These are phyloP conservation scores for Cyprinodon variegatus DNA, from an alignment of 2,113 vertebrate genomes.

Conservation along the genomic window DNA sequence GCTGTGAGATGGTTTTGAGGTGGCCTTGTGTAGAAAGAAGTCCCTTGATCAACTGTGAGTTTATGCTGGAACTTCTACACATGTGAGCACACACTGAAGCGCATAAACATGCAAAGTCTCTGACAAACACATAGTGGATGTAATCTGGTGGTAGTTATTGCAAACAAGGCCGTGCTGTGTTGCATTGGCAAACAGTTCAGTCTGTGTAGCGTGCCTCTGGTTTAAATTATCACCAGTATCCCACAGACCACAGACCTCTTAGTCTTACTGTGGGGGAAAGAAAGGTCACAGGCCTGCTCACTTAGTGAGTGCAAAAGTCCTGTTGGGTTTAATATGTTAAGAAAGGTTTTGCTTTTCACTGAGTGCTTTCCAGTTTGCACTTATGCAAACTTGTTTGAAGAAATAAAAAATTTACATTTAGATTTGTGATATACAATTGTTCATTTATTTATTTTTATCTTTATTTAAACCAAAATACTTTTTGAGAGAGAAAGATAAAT, in stretches of 20 bases:
- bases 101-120: constrained; percentile 31
- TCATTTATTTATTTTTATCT: neutral
- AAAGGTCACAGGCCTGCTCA: constrained; percentile 35
- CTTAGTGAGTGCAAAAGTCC: constrained; percentile 12
- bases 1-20: constrained; percentile 37
- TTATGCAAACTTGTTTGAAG: too few relatives aligned
- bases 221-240: constrained; percentile 67
- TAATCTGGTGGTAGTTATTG: constrained; percentile 70
- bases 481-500: neutral
- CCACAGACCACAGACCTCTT: constrained; percentile 40
- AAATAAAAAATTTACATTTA: too few relatives aligned
- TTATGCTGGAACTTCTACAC: constrained; percentile 26
- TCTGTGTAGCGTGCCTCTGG: constrained; percentile 52
- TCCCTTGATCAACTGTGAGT: constrained; percentile 43
- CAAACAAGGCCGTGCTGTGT: constrained; percentile 70
- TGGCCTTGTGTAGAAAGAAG: constrained; percentile 35
- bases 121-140: constrained; percentile 45
- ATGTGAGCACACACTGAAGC: constrained; percentile 2
- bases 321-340: constrained; percentile 9
- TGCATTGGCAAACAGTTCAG: constrained; percentile 54
- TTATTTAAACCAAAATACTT: neutral
- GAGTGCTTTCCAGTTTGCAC: constrained; percentile 3
- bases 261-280: constrained; percentile 21
- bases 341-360: constrained; percentile 8
- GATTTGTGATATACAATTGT: too few relatives aligned